phyloP scores from a whole-genome alignment of 2,797 vertebrate genomes.

The Danio aesculapii region DNA sequence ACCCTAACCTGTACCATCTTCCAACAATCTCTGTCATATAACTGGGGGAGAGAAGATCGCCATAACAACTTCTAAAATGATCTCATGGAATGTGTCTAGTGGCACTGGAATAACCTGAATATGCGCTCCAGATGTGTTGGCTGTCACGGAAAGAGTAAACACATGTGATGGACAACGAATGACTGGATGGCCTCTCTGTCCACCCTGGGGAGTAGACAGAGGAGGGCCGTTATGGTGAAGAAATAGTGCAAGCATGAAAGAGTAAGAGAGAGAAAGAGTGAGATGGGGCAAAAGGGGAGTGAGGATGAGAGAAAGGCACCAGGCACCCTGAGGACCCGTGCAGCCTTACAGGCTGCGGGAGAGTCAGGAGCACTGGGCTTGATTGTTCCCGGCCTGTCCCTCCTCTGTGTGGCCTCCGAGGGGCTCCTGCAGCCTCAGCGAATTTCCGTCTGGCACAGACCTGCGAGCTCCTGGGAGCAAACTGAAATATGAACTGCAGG shows the following conservation, averaged over 20 bases:
- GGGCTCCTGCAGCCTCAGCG: constrained; percentile 89
- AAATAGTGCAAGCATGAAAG: constrained; percentile 63
- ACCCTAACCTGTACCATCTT: constrained; percentile 73
- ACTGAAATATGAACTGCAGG: constrained; percentile 92
- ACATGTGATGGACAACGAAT: constrained; percentile 97
- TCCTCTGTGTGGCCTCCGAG: constrained; percentile 92
- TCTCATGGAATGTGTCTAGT: constrained; percentile 95
- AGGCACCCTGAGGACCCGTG: constrained; percentile 91
- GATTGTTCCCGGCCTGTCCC: constrained; percentile 90
- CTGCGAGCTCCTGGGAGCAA: constrained; percentile 94
- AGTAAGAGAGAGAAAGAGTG: constrained; percentile 43
- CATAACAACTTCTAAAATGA: constrained; percentile 93
- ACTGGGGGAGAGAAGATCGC: constrained; percentile 92
- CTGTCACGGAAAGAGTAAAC: constrained; percentile 99
- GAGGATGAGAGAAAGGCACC: constrained; percentile 74
- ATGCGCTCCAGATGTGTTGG: constrained; percentile 99
- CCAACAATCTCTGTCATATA: constrained; percentile 98
- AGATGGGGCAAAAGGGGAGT: constrained; percentile 67
- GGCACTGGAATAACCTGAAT: constrained; percentile 96
- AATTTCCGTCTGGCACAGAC: constrained; percentile 94
- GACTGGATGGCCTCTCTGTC: constrained; percentile 94
- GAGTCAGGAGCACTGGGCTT: constrained; percentile 84
- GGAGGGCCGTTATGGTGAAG: constrained; percentile 71
- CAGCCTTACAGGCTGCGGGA: constrained; percentile 88
- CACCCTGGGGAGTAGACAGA: constrained; percentile 79